A percentile compares a stretch with the other conserved stretches of the same genome.
Evolutionary conservation across 2,797 vertebrate species (phyloP).

Genomic region (Aotus griseimembra): DNA sequence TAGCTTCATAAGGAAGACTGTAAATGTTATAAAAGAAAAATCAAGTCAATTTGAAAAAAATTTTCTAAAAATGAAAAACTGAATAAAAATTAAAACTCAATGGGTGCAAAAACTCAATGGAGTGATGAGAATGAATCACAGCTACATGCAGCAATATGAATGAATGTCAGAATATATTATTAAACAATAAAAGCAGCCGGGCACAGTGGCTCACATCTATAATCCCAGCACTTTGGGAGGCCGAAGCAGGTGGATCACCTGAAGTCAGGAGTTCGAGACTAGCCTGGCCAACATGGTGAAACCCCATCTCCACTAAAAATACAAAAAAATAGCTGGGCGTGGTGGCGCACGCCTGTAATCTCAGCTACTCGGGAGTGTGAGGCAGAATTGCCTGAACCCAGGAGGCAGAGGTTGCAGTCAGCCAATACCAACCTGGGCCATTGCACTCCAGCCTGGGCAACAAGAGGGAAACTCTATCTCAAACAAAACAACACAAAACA

Average conservation of each 20-base stretch:
- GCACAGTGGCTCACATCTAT: too few species aligned
- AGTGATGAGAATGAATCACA: neutral
- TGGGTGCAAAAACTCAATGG: neutral
- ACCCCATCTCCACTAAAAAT: too few species aligned
- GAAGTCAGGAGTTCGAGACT: too few species aligned
- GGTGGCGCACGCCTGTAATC: too few species aligned
- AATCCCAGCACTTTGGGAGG: too few species aligned
- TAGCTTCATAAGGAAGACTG: neutral
- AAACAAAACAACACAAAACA: neutral
- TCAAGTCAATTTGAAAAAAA: neutral
- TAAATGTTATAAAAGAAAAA: slow-evolving; percentile 1
- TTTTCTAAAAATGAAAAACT: neutral
- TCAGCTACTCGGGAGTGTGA: too few species aligned
- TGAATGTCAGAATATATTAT: neutral
- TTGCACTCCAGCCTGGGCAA: neutral
- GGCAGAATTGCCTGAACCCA: too few species aligned
- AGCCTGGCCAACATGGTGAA: too few species aligned
- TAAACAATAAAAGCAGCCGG: neutral
- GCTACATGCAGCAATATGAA: neutral
- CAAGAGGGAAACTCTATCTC: neutral
- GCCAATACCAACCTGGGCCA: too few species aligned
- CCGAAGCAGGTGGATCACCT: too few species aligned
- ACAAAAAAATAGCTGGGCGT: too few species aligned
- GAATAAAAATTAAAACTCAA: slow-evolving; percentile 13
- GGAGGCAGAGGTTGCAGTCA: too few species aligned